These are phyloP conservation scores for Pentamera pediparva DNA, from an alignment of 53 echinoderm and acorn worm genomes.

Conservation along the genomic window DNA sequence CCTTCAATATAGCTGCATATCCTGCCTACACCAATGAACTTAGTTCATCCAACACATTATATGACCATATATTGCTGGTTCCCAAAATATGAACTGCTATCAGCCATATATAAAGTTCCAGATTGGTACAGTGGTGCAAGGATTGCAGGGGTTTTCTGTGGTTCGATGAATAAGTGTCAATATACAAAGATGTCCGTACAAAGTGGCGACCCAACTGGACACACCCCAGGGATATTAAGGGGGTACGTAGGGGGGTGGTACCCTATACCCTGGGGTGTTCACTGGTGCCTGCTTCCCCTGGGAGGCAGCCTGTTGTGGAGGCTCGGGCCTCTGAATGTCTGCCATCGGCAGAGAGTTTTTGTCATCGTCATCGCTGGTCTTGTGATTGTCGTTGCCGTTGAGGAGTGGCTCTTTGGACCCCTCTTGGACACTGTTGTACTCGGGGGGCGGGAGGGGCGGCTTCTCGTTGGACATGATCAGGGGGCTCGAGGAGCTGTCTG, in stretches of 20 bases:
- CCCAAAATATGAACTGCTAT: no score
- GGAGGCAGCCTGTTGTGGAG: constrained; percentile 75
- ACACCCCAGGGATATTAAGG: constrained; percentile 19
- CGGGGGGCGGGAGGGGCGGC: constrained; percentile 94
- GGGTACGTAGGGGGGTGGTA: constrained; percentile 92
- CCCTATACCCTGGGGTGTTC: constrained; percentile 78
- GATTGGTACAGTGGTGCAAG: no score
- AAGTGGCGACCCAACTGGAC: no score
- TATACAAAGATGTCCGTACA: neutral
- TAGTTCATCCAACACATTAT: no score
- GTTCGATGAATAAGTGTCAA: neutral
- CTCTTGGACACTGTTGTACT: constrained; percentile 67
- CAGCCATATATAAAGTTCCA: no score
- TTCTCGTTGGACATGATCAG: constrained; percentile 94
- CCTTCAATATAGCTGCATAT: no score
- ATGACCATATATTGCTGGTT: no score
- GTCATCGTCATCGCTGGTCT: constrained; percentile 41
- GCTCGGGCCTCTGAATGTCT: constrained; percentile 89
- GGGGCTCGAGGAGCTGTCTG: constrained; percentile 64
- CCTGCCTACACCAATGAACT: no score
- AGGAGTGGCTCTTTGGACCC: constrained; percentile 74
- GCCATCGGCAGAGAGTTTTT: constrained; percentile 84
- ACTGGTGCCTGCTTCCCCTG: constrained; percentile 77
- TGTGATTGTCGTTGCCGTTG: constrained; percentile 43
- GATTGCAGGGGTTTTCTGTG: no score